Percentiles rank a stretch among this genome's conserved stretches.
Evolutionary conservation across 2,797 vertebrate species (phyloP).

Genomic region (Coluber constrictor): DNA sequence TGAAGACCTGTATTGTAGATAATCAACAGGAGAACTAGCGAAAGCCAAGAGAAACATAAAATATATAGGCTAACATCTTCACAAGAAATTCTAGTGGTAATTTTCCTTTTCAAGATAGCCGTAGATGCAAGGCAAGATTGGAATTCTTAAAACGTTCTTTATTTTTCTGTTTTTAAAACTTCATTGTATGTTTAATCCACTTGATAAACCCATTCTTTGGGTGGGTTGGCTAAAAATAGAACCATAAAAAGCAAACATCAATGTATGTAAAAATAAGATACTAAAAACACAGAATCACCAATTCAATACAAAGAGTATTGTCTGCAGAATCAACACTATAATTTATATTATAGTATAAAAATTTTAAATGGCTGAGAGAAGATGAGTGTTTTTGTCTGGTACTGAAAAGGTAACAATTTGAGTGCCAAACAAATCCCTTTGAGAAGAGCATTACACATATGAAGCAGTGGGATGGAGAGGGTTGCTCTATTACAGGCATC

Average conservation of each 20-base stretch:
- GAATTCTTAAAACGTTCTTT: neutral
- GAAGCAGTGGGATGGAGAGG: neutral
- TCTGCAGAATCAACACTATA: neutral
- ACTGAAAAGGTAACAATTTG: neutral
- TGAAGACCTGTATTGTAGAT: neutral
- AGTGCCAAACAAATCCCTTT: neutral
- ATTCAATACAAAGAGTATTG: neutral
- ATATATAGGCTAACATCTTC: neutral
- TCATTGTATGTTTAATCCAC: neutral
- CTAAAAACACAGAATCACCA: neutral
- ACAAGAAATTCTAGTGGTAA: neutral
- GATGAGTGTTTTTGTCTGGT: neutral
- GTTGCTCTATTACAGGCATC: neutral
- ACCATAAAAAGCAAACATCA: neutral
- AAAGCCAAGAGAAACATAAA: constrained; percentile 3
- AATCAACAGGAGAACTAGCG: constrained; percentile 3
- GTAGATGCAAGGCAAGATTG: neutral
- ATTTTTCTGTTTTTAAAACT: neutral
- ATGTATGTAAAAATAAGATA: neutral
- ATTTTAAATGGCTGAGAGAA: neutral
- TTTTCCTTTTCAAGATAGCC: neutral
- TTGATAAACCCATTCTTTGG: neutral
- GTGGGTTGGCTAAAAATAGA: neutral
- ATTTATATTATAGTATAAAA: neutral
- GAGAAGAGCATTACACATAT: neutral